phyloP scores from a whole-genome alignment of 2,888 invertebrate species.

The Crocallis elinguaria region DNA sequence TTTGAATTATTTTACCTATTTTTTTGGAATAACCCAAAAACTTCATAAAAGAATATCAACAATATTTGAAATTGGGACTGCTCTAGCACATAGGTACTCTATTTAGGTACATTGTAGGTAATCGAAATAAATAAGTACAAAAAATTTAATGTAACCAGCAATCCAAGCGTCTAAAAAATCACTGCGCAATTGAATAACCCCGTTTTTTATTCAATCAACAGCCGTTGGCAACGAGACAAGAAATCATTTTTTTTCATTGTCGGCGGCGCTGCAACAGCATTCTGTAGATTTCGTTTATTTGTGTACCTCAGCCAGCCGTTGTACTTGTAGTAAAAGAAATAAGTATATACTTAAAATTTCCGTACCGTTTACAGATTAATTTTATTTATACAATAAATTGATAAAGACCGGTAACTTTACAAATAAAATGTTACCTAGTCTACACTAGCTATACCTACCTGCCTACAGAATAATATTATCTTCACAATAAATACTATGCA shows the following conservation, averaged over 20 bases:
- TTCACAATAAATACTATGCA: no score
- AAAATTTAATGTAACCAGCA: constrained; percentile 59
- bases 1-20: no score
- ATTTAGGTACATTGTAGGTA: background rate
- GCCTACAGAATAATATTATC: no score
- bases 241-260: constrained; percentile 64
- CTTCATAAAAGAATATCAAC: no score
- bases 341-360: background rate
- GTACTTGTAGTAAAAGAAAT: background rate
- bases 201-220: constrained; percentile 67
- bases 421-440: no score
- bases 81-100: constrained; percentile 15
- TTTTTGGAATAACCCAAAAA: no score
- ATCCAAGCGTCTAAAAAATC: constrained; percentile 53
- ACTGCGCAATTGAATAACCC: constrained; percentile 68
- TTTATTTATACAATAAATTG: background rate
- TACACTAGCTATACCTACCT: no score
- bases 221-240: constrained; percentile 75
- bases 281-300: constrained; percentile 28
- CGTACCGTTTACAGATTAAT: background rate
- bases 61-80: background rate
- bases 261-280: constrained; percentile 37
- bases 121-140: constrained; percentile 43
- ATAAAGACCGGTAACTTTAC: no score
- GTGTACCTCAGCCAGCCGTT: background rate